These are phyloP conservation scores for Cerceris rybyensis DNA, from an alignment of 2,888 invertebrate species.

Conservation along the genomic window DNA sequence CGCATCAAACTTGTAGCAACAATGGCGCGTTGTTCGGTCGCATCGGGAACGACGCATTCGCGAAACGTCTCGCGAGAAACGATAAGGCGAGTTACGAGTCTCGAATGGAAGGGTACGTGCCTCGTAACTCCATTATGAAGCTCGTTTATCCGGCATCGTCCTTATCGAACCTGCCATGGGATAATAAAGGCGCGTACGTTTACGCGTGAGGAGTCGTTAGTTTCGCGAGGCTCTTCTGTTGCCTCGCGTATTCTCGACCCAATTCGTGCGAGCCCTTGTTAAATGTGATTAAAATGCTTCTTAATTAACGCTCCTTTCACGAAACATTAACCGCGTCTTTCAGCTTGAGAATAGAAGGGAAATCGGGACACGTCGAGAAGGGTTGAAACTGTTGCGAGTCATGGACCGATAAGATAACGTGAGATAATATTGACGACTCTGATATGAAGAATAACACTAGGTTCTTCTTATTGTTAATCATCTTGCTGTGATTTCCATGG, in stretches of 20 bases:
- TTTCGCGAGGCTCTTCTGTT: not conserved
- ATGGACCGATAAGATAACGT: not conserved
- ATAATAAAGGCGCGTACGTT: slow-evolving; percentile 25
- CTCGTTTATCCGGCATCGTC: slow-evolving; percentile 26
- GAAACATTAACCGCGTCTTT: slow-evolving; percentile 58
- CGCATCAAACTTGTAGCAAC: slow-evolving; percentile 7
- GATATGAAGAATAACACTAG: no score
- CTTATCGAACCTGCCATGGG: slow-evolving; percentile 24
- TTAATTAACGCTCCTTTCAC: slow-evolving; percentile 61
- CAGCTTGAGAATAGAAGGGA: slow-evolving; percentile 15
- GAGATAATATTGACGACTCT: no score
- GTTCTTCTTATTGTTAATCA: no score
- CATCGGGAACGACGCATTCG: slow-evolving; percentile 39
- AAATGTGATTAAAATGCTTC: slow-evolving; percentile 40
- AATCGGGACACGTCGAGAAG: slow-evolving; percentile 1
- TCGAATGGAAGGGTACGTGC: slow-evolving; percentile 38
- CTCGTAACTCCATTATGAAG: slow-evolving; percentile 25
- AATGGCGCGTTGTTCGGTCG: slow-evolving; percentile 11
- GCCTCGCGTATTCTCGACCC: slow-evolving; percentile 6
- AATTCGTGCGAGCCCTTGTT: slow-evolving; percentile 35
- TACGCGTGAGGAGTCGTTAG: not conserved
- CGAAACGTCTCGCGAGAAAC: slow-evolving; percentile 46
- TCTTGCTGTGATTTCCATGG: not conserved
- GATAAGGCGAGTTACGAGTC: slow-evolving; percentile 64
- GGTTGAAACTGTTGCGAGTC: slow-evolving; percentile 9